Percentiles rank a stretch among this genome's conserved stretches.
Evolutionary conservation across 2,797 vertebrate genomes (phyloP).

Genomic region (Aselliscus stoliczkanus): DNA sequence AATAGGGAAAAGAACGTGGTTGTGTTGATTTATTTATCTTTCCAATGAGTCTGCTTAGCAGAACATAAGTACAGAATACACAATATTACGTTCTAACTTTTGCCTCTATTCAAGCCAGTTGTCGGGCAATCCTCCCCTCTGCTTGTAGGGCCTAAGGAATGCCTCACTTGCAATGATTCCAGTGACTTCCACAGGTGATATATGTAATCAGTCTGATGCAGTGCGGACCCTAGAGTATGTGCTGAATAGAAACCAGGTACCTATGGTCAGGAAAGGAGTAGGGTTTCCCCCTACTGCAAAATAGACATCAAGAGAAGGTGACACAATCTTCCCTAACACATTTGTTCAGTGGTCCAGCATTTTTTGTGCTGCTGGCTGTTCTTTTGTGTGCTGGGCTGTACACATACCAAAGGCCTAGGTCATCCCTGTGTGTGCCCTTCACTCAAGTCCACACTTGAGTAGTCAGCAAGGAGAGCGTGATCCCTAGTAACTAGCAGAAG

Average conservation of each 20-base stretch:
- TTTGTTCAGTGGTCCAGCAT: neutral
- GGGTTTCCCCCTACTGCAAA: neutral
- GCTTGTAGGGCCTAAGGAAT: neutral
- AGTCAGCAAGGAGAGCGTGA: neutral
- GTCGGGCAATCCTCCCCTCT: neutral
- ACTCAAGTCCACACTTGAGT: neutral
- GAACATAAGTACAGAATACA: neutral
- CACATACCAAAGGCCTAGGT: neutral
- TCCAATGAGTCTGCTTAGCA: conserved; percentile 3
- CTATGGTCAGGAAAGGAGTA: neutral
- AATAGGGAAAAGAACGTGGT: neutral
- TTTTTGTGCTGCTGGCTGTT: neutral
- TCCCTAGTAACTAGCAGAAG: neutral
- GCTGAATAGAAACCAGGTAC: neutral
- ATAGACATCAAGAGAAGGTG: neutral
- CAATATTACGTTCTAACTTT: neutral
- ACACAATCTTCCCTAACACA: neutral
- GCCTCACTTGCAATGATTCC: neutral
- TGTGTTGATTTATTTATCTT: conserved; percentile 4
- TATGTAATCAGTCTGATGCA: neutral
- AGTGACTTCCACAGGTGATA: neutral
- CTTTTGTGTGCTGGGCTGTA: neutral
- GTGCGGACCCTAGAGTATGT: neutral
- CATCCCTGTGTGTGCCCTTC: neutral
- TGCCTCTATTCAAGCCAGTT: neutral